phyloP scores from a whole-genome alignment of 2,888 invertebrate species.

The Tricholauxania praeusta region DNA sequence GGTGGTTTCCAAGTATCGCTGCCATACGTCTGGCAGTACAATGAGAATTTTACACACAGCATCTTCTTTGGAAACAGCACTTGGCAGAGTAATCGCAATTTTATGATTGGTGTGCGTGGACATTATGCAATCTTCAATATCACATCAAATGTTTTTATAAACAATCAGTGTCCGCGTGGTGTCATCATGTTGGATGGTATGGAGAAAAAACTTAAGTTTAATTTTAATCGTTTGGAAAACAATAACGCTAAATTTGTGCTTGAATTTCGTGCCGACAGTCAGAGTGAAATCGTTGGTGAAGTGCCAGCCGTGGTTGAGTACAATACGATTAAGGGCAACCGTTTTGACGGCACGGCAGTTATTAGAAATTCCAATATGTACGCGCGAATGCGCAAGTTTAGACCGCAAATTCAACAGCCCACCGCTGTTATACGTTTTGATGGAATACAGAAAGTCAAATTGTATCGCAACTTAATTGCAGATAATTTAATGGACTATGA shows the following conservation, averaged over 20 bases:
- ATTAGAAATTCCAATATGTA: constrained; percentile 45
- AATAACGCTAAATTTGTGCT: constrained; percentile 88
- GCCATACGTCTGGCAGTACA: constrained; percentile 96
- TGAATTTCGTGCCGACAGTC: constrained; percentile 89
- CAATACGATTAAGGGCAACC: constrained; percentile 83
- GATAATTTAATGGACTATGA: constrained; percentile 89
- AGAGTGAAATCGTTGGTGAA: constrained; percentile 91
- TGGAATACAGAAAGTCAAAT: constrained; percentile 93
- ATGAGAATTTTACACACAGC: constrained; percentile 94
- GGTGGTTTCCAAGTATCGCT: constrained; percentile 91
- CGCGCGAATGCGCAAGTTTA: constrained; percentile 48
- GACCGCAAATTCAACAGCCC: constrained; percentile 65
- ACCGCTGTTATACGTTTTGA: constrained; percentile 91
- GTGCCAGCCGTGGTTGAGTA: constrained; percentile 83
- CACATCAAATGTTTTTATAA: constrained; percentile 84
- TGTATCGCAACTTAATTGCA: constrained; percentile 90
- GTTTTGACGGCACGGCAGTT: constrained; percentile 64
- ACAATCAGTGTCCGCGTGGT: constrained; percentile 86
- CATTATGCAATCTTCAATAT: constrained; percentile 93
- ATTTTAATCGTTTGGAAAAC: constrained; percentile 81
- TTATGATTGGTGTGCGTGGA: constrained; percentile 88
- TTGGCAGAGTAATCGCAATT: constrained; percentile 87
- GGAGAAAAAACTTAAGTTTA: constrained; percentile 93
- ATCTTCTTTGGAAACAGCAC: constrained; percentile 88
- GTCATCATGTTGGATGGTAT: constrained; percentile 88